Base-by-base conservation (phyloP, 2,888 invertebrate genomes). In the Abrostola triplasia region DNA sequence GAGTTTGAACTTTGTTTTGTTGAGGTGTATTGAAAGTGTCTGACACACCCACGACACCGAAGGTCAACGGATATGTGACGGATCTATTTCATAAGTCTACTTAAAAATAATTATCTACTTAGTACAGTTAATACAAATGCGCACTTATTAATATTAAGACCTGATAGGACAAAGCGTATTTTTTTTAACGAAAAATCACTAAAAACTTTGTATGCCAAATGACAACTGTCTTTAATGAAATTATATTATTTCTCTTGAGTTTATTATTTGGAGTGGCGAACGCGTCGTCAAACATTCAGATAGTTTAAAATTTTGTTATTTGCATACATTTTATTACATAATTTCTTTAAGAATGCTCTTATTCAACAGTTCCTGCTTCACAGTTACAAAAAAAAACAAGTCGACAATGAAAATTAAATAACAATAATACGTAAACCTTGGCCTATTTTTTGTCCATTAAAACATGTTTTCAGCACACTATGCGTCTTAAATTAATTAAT, bases 401-500 rank as follows among this genome's bases (percentile, higher is more conserved):
- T 47, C 5, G 44, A 47, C 44, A 24, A 47, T 47, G 11, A 42
- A 41, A 58, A 36, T 9, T 35, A 44, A 57, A 57, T 54, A 62
- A 41, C 7, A 68, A 64, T 35, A 49, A 58, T 57, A 49, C 6
- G 56, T 12, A 55, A 49, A 10, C 71, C 79, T 68, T 80, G 75
- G 67, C 65, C 73, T 57, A 70, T 71, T 67, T 71, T 77, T 61
- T 61, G 55, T 40, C 58, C 5, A 51, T 58, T 10, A 63, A 9
- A 40, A 60, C 57, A 47, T 59, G 51, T 68, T 49, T 70, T 80
- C 47, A 47, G 59, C 51, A 56, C 73, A 72, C 71, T 76, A 73
- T 79, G 78, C 73, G 73, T 75, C 83, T 83, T 78, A 79, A 79
- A 84, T 85, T 85, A 88, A 93, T 93, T 92, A 92, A 88, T 88